A percentile compares a stretch with the other conserved stretches of the same genome.
These are phyloP conservation scores for Sarcophilus harrisii DNA, from an alignment of 2,797 vertebrate species.

Conservation along the genomic window DNA sequence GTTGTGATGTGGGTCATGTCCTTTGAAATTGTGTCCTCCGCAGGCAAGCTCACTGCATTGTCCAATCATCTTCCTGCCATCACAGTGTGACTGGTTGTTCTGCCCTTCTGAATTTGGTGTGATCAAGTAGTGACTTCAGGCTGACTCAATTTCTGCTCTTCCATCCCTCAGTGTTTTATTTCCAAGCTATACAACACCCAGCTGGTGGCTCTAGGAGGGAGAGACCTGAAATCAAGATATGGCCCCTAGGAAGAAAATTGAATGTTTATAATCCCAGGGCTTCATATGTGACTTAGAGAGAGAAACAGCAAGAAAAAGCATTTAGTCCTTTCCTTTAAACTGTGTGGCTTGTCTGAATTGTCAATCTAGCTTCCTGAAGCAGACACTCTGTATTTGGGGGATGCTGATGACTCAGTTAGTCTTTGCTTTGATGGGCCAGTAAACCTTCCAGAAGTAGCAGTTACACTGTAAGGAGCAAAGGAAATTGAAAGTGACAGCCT, in stretches of 20 bases:
- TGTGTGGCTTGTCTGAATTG: not conserved
- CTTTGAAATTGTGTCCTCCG: not conserved
- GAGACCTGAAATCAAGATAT: constrained; percentile 12
- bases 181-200: not conserved
- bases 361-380: not conserved
- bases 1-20: not conserved
- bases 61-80: not conserved
- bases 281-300: constrained; percentile 6
- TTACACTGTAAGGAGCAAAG: constrained; percentile 1
- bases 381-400: not conserved
- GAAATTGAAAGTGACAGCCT: constrained; percentile 15
- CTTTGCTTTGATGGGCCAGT: not conserved
- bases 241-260: not conserved
- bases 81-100: not conserved
- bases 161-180: not conserved
- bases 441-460: not conserved
- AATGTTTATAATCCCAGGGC: not conserved
- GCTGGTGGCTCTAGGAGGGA: not conserved
- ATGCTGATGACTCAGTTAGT: not conserved
- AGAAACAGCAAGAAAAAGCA: not conserved
- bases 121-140: not conserved
- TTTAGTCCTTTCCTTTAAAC: constrained; percentile 48
- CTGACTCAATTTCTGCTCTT: not conserved
- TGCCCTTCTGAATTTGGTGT: constrained; percentile 5
- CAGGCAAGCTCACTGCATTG: not conserved